phyloP scores from a whole-genome alignment of 2,888 invertebrate species.

The Hermaeophaga mercurialis region DNA sequence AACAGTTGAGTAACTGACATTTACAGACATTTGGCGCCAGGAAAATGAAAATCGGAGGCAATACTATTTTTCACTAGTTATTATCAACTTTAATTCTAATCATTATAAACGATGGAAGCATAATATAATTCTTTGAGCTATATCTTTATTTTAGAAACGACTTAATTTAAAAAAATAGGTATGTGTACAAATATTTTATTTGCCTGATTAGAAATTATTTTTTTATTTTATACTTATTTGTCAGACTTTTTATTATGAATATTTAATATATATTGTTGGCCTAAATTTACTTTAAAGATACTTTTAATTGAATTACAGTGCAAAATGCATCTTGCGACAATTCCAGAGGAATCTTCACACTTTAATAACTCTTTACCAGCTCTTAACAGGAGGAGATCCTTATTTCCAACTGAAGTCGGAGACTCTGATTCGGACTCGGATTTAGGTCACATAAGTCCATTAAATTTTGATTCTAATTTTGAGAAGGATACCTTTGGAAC shows the following conservation, averaged over 20 bases:
- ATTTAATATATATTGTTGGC: not conserved
- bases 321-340: conserved; percentile 4
- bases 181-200: not conserved
- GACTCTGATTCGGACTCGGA: conserved; percentile 58
- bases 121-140: not conserved
- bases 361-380: conserved; percentile 1
- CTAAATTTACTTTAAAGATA: not conserved
- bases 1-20: not conserved
- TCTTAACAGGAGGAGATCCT: conserved; percentile 64
- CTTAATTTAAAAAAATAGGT: not conserved
- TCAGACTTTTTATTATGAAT: not conserved
- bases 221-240: not conserved
- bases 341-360: conserved; percentile 4
- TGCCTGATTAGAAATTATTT: not conserved
- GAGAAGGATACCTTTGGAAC: conserved; percentile 31
- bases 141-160: not conserved
- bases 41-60: conserved; percentile 30
- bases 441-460: conserved; percentile 64
- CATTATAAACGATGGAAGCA: not conserved
- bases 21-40: conserved; percentile 37
- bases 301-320: conserved; percentile 7
- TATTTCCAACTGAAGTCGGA: conserved; percentile 59
- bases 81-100: not conserved
- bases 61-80: not conserved
- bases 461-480: conserved; percentile 53